phyloP scores from a whole-genome alignment of 2,888 invertebrate species.

The Entomobrya proxima region DNA sequence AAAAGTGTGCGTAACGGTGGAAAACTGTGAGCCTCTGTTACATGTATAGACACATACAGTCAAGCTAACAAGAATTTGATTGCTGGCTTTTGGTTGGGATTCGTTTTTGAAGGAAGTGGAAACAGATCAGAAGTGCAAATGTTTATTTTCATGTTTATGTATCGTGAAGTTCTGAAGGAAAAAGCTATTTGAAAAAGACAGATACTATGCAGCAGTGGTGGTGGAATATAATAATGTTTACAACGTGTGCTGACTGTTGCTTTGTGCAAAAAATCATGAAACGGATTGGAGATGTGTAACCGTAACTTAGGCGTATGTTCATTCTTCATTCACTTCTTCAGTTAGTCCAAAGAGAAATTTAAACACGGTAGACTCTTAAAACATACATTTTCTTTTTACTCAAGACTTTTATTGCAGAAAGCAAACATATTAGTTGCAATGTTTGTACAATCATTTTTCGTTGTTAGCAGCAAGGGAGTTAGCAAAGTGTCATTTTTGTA shows the following conservation, averaged over 20 bases:
- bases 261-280: slow-evolving; percentile 12
- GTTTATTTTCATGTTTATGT: slow-evolving; percentile 41
- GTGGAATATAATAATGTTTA: neutral
- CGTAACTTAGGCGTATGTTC: neutral
- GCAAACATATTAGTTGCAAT: too few relatives aligned
- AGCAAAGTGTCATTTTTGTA: too few relatives aligned
- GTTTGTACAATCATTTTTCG: too few relatives aligned
- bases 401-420: too few relatives aligned
- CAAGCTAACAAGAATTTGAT: slow-evolving; percentile 6
- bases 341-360: neutral
- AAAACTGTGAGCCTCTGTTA: neutral
- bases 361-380: too few relatives aligned
- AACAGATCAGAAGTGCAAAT: slow-evolving; percentile 15
- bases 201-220: neutral
- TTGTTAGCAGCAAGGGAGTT: too few relatives aligned
- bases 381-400: too few relatives aligned
- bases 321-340: neutral
- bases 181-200: neutral
- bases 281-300: neutral
- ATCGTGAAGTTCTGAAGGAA: neutral
- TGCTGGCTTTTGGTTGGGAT: slow-evolving; percentile 8
- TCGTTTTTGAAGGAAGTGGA: slow-evolving; percentile 25
- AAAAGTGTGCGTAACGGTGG: neutral
- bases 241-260: neutral
- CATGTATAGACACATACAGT: neutral